These are phyloP conservation scores for Centroberyx gerrardi DNA, from an alignment of 2,797 vertebrate genomes.

Conservation along the genomic window DNA sequence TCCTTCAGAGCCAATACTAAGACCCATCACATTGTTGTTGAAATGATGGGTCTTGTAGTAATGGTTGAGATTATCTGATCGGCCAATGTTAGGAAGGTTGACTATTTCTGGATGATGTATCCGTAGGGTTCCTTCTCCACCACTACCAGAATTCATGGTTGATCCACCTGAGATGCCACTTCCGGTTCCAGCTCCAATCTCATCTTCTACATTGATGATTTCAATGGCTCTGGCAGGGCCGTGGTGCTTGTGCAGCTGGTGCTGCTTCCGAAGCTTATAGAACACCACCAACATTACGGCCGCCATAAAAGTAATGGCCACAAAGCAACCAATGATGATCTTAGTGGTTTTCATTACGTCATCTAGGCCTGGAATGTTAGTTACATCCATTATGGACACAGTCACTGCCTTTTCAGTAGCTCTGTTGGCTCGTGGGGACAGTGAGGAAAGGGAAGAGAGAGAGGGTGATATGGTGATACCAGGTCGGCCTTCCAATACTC, in stretches of 20 bases:
- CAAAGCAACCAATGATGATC: constrained; percentile 98
- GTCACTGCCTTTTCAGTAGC: constrained; percentile 87
- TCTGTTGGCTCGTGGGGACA: constrained; percentile 87
- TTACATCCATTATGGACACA: constrained; percentile 91
- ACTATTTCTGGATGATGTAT: constrained; percentile 88
- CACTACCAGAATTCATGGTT: constrained; percentile 79
- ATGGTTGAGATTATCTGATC: constrained; percentile 92
- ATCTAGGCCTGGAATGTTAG: constrained; percentile 91
- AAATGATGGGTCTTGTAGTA: constrained; percentile 95
- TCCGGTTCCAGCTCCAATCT: constrained; percentile 87
- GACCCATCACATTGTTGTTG: constrained; percentile 89
- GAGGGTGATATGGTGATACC: constrained; percentile 82
- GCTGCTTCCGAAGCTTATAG: constrained; percentile 96
- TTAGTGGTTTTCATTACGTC: constrained; percentile 98
- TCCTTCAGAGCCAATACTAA: constrained; percentile 78
- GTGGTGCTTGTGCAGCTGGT: constrained; percentile 96
- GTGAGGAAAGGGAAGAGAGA: constrained; percentile 86
- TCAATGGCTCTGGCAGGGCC: constrained; percentile 94
- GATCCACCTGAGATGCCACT: constrained; percentile 86
- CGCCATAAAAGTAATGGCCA: constrained; percentile 97
- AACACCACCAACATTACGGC: constrained; percentile 96
- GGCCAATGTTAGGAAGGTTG: constrained; percentile 92
- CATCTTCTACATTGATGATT: constrained; percentile 96
- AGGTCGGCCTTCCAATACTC: constrained; percentile 72
- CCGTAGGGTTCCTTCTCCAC: constrained; percentile 82